These are phyloP conservation scores for Drosophila parabipectinata DNA, from an alignment of 1,140 invertebrate genomes.

Conservation along the genomic window DNA sequence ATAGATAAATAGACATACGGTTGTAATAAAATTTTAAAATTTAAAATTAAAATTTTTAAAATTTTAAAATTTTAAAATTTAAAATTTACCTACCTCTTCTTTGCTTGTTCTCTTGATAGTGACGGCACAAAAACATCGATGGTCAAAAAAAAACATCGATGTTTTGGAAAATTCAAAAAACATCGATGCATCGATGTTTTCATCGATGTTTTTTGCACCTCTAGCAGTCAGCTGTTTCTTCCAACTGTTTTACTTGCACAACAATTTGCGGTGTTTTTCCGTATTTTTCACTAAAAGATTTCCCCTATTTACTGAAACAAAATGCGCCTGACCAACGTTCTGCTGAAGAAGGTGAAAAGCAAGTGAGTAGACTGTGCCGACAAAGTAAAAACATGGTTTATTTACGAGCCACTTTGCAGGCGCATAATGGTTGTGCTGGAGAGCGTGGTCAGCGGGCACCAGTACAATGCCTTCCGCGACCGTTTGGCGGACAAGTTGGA, in stretches of 20 bases:
- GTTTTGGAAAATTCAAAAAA: no score
- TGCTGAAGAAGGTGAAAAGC: constrained; percentile 76
- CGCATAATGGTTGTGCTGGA: constrained; percentile 90
- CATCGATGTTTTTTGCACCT: no score
- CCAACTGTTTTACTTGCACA: constrained; percentile 1
- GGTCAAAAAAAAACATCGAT: no score
- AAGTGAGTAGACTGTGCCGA: constrained; percentile 49
- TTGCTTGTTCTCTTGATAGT: no score
- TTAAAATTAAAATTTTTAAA: no score
- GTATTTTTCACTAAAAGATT: not conserved
- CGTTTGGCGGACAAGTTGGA: constrained; percentile 92
- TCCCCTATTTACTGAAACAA: constrained; percentile 10
- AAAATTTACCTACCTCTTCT: no score
- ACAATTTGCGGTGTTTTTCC: constrained; percentile 8
- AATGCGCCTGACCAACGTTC: constrained; percentile 66
- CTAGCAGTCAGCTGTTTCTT: not conserved
- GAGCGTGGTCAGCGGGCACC: constrained; percentile 91
- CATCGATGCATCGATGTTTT: no score
- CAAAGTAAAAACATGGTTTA: not conserved
- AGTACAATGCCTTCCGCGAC: constrained; percentile 87
- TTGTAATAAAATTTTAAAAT: no score
- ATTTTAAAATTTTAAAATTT: no score
- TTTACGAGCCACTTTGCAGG: constrained; percentile 80
- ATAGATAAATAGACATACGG: no score
- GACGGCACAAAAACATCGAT: no score